Evolutionary conservation across 2,113 vertebrate species (phyloP), one percentile per base, ranked within the genome.

Genomic region (Mormyrus lacerda): DNA sequence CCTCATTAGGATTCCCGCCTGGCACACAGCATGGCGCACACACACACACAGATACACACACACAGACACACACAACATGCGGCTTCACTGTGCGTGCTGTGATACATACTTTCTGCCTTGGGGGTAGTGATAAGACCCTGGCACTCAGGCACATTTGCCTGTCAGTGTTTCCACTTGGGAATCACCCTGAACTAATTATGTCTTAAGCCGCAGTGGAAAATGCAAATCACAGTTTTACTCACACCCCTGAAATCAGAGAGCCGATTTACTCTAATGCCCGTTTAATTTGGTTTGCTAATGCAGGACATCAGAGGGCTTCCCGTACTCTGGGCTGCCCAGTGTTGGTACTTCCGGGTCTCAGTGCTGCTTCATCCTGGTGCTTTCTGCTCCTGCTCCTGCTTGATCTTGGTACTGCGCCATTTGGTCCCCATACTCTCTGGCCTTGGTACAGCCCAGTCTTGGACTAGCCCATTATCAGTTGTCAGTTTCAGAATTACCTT

Each of bases 151-250:
- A 90, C 45, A 73, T 88, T 90, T 88, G 55, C 69, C 90, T 88
- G 90, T 90, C 90, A 90, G 61, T 73, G 31, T 90, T 90, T 88
- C 87, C 90, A 90, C 90, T 50, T 88, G 90, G 90, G 90, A 88
- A 90, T 90, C 87, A 88, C 90, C 90, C 90, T 90, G 79, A 90
- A 88, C 90, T 90, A 90, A 90, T 90, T 90, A 88, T 90, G 87
- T 88, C 89, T 87, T 90, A 90, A 88, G 86, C 55, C 88, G 87
- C 58, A 42, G 87, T 61, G 87, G 87, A 73, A 90, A 90, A 90
- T 90, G 90, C 90, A 85, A 90, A 90, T 90, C 73, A 39, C 53
- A 85, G 83, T 90, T 90, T 90, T 90, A 88, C 76, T 90, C 87
- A 90, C 76, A 90, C 86, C 90, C 53, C 90, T 88, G 90, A 90